Evolutionary conservation across 2,888 invertebrate species (phyloP).

Genomic region (Timandra comae): DNA sequence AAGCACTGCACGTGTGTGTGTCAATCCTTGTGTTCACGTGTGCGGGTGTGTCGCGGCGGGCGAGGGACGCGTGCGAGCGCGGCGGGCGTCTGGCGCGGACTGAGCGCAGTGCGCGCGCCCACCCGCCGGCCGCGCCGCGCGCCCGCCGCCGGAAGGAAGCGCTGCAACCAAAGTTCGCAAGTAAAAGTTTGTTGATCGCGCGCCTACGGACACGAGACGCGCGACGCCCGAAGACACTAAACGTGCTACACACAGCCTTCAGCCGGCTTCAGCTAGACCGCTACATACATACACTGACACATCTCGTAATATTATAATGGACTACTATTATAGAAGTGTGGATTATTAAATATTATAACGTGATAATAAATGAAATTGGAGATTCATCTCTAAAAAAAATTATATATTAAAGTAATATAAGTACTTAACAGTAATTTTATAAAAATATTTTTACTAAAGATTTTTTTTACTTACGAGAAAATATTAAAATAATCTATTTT

Average conservation of each 20-base stretch:
- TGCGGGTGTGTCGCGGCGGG: constrained; percentile 24
- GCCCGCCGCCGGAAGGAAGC: constrained; percentile 71
- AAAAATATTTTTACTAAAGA: too few species aligned
- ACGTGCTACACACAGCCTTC: not conserved
- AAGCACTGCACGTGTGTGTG: constrained; percentile 55
- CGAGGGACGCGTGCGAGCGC: constrained; percentile 28
- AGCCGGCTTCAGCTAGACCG: too few species aligned
- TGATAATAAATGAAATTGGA: too few species aligned
- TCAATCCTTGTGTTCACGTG: constrained; percentile 31
- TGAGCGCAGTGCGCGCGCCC: constrained; percentile 48
- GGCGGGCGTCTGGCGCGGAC: constrained; percentile 46
- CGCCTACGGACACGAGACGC: constrained; percentile 6
- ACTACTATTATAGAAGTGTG: too few species aligned
- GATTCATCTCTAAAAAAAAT: too few species aligned
- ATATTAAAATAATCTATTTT: too few species aligned
- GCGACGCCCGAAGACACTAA: constrained; percentile 3
- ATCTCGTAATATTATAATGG: too few species aligned
- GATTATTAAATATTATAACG: too few species aligned
- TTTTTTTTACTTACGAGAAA: too few species aligned
- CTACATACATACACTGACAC: too few species aligned
- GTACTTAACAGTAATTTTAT: too few species aligned
- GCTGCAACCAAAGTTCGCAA: constrained; percentile 56
- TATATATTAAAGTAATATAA: too few species aligned
- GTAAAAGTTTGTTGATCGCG: constrained; percentile 51
- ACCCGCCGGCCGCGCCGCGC: constrained; percentile 39